Evolutionary conservation across 2,888 invertebrate species (phyloP), one percentile per base, ranked within the genome.

Genomic region (Podabrus alpinus): DNA sequence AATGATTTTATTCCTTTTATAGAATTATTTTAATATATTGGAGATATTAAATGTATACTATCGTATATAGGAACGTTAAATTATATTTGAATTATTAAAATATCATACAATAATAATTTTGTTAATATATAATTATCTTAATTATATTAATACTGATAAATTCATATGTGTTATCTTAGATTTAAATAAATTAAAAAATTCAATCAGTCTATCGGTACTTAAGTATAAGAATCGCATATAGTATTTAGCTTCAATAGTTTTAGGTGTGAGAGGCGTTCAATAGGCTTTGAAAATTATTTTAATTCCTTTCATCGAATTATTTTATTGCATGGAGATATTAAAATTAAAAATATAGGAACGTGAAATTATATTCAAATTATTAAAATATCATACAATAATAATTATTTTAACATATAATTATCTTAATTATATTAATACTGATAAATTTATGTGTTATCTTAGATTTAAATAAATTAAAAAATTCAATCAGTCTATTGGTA

Each of bases 71-170:
- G 62, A 64, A 64, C 62, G 19, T 64, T 3, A 64, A 64, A 64
- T 19, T 64, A 64, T 64, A 64, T 64, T 64, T 64, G 13, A 64
- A 17, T 64, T 13, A n/a, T n/a, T 64, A 64, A 19, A 64, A 19
- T 29, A 13, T 29, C 11, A 29, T 64, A 21, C 21, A 64, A 45
- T 21, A 64, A 64, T 19, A 64, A 64, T 64, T 64, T 11, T n/a
- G 19, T 64, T 64, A 64, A 45, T 45, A 45, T 45, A 45, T 45
- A 45, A 45, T 45, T 45, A 45, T 13, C 29, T 45, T n/a, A 64
- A 19, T 64, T 17, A 19, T 64, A 64, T 21, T 64, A 64, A 64
- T 64, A 64, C 62, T 64, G 62, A 64, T 64, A 64, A 62, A 64
- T 64, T 64, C n/a, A n/a, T n/a, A 21, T 64, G 19, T 64, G 62